A percentile compares a stretch with the other conserved stretches of the same genome.
Conservation (phyloP, 2,797 vertebrate genomes). For the Acanthiza pusilla region DNA sequence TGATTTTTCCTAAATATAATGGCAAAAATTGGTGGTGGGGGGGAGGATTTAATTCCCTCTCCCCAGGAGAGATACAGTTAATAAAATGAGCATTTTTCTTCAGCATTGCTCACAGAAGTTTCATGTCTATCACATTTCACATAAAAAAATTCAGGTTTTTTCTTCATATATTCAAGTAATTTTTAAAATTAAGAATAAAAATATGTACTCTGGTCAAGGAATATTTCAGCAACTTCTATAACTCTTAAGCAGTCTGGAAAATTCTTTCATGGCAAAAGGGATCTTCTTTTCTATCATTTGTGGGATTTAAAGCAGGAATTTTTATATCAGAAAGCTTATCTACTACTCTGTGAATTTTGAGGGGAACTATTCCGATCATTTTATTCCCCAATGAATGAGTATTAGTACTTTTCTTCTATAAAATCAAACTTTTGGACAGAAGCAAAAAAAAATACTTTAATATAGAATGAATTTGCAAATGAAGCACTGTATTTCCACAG, state of each 20-base stretch:
- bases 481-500: neutral
- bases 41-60: no score
- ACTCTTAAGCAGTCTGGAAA: neutral
- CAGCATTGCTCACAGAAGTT: neutral
- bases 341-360: neutral
- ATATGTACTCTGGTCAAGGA: neutral
- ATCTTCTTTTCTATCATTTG: neutral
- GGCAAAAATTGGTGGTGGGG: neutral
- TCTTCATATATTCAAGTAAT: neutral
- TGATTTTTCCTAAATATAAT: neutral
- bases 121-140: neutral
- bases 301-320: neutral
- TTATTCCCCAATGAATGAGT: neutral
- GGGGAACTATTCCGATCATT: neutral
- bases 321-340: neutral
- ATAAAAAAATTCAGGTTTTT: neutral
- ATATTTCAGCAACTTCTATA: neutral
- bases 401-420: neutral
- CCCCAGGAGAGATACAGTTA: neutral
- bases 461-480: neutral
- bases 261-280: neutral
- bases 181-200: neutral
- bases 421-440: neutral
- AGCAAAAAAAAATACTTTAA: neutral
- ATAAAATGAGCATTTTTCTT: neutral